Percentiles rank a stretch among this genome's conserved stretches.
These are phyloP conservation scores for Hassar affinis DNA, from an alignment of 2,113 vertebrate genomes.

Conservation along the genomic window DNA sequence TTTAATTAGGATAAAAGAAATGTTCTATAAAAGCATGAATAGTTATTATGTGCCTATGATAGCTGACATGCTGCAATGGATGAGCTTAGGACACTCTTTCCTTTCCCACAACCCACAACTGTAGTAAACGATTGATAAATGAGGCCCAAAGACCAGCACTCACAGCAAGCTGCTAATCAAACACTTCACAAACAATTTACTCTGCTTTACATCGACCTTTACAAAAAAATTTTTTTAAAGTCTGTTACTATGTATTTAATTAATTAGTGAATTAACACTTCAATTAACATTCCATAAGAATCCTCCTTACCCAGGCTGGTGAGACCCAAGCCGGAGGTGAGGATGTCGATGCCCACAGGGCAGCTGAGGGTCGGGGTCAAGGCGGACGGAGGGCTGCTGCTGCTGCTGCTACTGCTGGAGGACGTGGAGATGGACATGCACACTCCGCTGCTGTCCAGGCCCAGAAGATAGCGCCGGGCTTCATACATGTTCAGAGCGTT, in stretches of 20 bases:
- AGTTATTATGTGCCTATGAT: neutral
- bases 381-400: slow-evolving; percentile 35
- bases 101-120: too few species aligned
- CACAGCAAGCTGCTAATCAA: neutral
- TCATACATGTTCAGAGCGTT: slow-evolving; percentile 99
- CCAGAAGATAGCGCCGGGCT: slow-evolving; percentile 92
- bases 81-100: too few species aligned
- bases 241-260: neutral
- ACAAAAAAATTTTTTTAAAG: neutral
- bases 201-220: neutral
- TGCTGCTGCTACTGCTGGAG: slow-evolving; percentile 42
- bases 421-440: slow-evolving; percentile 60
- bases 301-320: slow-evolving; percentile 86
- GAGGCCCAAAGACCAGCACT: neutral
- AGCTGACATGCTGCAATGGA: neutral
- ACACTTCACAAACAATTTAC: neutral
- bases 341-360: slow-evolving; percentile 91
- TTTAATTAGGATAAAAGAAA: neutral
- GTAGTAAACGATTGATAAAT: neutral
- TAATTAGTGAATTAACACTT: neutral
- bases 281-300: neutral
- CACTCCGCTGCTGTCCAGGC: slow-evolving; percentile 92
- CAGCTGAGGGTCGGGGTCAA: slow-evolving; percentile 80
- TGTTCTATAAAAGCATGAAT: neutral
- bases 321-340: slow-evolving; percentile 94